Conservation (phyloP, 1,140 invertebrate species). For the Nautilus pompilius region DNA sequence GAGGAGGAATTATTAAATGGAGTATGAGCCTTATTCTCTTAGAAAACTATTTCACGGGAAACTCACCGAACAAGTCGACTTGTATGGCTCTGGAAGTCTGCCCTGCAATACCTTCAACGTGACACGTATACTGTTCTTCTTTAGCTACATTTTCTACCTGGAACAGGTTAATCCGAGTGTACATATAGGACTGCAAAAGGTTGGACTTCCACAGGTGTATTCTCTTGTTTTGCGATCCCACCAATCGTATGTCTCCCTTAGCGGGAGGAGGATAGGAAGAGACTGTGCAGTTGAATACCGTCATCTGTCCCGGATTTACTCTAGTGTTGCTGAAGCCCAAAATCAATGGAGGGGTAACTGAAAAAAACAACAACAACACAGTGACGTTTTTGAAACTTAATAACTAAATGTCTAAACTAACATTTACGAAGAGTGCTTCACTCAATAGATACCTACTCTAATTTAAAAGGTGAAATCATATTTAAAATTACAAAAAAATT, state of each 20-base stretch:
- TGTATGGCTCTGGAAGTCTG: slow-evolving; percentile 22
- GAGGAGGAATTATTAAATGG: no score
- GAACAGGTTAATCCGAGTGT: slow-evolving; percentile 36
- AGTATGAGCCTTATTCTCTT: no score
- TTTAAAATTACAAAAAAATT: no score
- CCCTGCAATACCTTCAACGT: slow-evolving; percentile 30
- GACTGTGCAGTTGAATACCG: slow-evolving; percentile 45
- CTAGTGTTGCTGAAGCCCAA: slow-evolving; percentile 31
- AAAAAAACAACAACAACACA: not conserved
- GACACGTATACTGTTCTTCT: slow-evolving; percentile 35
- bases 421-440: no score
- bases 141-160: slow-evolving; percentile 26
- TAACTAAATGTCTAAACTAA: no score
- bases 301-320: slow-evolving; percentile 38
- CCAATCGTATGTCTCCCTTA: slow-evolving; percentile 30
- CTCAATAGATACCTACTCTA: no score
- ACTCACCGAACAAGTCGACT: slow-evolving; percentile 34
- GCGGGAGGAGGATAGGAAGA: slow-evolving; percentile 36
- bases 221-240: slow-evolving; percentile 21
- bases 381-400: no score
- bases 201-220: slow-evolving; percentile 25
- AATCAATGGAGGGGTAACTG: slow-evolving; percentile 40
- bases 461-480: no score
- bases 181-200: slow-evolving; percentile 21
- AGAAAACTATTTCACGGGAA: no score